Evolutionary conservation across 2,113 vertebrate genomes (phyloP).

Genomic region (Tupaia tana): DNA sequence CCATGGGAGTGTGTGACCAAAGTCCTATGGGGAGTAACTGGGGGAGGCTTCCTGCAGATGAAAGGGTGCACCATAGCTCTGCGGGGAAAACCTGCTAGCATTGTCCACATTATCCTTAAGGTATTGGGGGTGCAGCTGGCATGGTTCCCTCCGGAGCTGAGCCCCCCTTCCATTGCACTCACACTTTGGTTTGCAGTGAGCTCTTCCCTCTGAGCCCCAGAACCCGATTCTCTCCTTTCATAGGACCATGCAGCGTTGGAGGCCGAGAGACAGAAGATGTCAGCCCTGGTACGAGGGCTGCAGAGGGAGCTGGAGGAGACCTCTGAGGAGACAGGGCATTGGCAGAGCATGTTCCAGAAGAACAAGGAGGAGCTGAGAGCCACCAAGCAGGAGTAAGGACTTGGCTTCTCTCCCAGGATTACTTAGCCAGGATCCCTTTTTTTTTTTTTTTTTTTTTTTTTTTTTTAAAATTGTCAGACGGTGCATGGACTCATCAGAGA

Average conservation of each 20-base stretch:
- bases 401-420: neutral
- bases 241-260: slow-evolving; percentile 93
- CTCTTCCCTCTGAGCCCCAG: neutral
- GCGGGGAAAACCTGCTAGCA: neutral
- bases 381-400: slow-evolving; percentile 93
- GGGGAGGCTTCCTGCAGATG: neutral
- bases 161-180: neutral
- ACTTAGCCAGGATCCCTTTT: neutral
- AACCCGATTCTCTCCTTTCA: neutral
- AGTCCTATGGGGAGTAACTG: neutral
- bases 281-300: slow-evolving; percentile 88
- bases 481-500: no score
- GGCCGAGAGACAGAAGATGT: slow-evolving; percentile 92
- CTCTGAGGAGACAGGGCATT: slow-evolving; percentile 93
- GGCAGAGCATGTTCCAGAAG: slow-evolving; percentile 95
- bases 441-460: no score
- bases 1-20: neutral
- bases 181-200: neutral
- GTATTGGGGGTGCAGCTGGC: neutral
- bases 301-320: slow-evolving; percentile 95
- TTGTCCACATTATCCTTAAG: no score
- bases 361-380: slow-evolving; percentile 92
- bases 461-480: no score
- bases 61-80: neutral
- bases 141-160: neutral